Conservation (phyloP, 1,140 invertebrate genomes). For the Drosophila ohnishii region DNA sequence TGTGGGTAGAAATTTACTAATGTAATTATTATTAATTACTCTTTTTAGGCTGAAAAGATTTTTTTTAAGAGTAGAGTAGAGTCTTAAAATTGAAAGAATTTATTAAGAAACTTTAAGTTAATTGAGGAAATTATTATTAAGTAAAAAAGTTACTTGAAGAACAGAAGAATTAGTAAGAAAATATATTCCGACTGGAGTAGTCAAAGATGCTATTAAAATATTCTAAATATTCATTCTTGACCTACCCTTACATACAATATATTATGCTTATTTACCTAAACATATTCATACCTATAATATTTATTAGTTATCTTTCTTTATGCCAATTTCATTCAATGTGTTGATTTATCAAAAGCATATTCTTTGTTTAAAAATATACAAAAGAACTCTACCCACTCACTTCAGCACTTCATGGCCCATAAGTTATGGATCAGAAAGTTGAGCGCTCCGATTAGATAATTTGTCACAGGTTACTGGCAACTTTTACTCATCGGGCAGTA, state of each 20-base stretch:
- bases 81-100: not conserved
- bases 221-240: not conserved
- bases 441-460: conserved; percentile 38
- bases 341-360: not conserved
- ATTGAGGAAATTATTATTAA: not conserved
- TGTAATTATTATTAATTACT: not conserved
- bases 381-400: not conserved
- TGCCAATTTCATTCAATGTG: not conserved
- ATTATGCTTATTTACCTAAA: no score
- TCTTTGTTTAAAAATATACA: not conserved
- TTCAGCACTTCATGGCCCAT: not conserved
- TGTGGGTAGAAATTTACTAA: not conserved
- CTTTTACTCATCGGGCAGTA: conserved; percentile 37
- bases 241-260: not conserved
- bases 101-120: not conserved
- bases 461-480: conserved; percentile 23
- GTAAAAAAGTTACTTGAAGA: no score
- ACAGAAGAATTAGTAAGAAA: no score
- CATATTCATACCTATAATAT: not conserved
- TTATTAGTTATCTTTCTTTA: not conserved
- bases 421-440: conserved; percentile 20
- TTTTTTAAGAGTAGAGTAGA: no score
- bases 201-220: rapidly evolving
- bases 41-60: not conserved
- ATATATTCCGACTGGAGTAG: not conserved